A percentile compares a stretch with the other conserved stretches of the same genome.
Evolutionary conservation across 2,797 vertebrate genomes (phyloP).

Genomic region (Sebastes goodei): DNA sequence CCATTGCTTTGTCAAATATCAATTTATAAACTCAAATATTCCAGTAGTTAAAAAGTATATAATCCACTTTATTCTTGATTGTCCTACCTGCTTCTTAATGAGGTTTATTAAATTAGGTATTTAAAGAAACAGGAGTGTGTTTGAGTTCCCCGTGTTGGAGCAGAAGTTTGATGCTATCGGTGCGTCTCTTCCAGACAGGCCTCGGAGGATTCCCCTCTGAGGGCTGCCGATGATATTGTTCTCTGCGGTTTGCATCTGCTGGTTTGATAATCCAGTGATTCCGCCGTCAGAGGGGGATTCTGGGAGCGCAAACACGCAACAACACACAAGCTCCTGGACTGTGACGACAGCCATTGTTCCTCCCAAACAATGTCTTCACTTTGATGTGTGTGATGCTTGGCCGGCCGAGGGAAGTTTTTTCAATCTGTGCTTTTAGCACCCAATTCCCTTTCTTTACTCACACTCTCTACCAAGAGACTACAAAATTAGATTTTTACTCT

Average conservation of each 20-base stretch:
- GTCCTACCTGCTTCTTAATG: not conserved
- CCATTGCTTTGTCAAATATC: too few species aligned
- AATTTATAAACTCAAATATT: not conserved
- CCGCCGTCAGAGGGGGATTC: constrained; percentile 82
- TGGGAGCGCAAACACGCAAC: constrained; percentile 80
- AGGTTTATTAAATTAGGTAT: not conserved
- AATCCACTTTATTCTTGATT: not conserved
- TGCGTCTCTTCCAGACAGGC: constrained; percentile 44
- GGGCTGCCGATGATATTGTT: constrained; percentile 67
- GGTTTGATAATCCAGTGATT: constrained; percentile 85
- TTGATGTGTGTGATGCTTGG: constrained; percentile 90
- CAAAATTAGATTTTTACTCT: not conserved
- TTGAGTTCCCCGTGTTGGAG: constrained; percentile 1
- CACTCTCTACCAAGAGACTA: not conserved
- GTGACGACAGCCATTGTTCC: constrained; percentile 92
- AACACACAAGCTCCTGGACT: constrained; percentile 90
- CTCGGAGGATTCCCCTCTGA: constrained; percentile 64
- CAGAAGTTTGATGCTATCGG: constrained; percentile 49
- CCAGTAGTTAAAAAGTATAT: not conserved
- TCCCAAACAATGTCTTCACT: constrained; percentile 93
- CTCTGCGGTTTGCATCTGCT: constrained; percentile 83
- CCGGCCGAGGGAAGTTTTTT: constrained; percentile 75
- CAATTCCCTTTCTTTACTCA: constrained; percentile 25
- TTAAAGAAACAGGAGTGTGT: not conserved
- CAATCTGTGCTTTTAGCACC: constrained; percentile 62